A percentile compares a stretch with the other conserved stretches of the same genome.
These are phyloP conservation scores for Diachasma alloeum DNA, from an alignment of 1,140 invertebrate species.

Conservation along the genomic window DNA sequence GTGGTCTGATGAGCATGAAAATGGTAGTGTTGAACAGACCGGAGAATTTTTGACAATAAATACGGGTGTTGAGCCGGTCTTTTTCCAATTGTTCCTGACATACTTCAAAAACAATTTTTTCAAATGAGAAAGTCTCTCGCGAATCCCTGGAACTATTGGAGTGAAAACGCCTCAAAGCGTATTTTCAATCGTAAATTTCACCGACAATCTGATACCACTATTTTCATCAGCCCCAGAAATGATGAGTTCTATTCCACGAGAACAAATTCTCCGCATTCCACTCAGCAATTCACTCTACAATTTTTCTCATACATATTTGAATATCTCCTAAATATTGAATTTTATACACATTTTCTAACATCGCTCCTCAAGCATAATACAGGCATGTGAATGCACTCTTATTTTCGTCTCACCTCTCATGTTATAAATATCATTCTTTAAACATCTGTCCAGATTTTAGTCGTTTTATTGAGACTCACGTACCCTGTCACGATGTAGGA, in stretches of 20 bases:
- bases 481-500: conserved; percentile 48
- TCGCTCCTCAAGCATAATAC: conserved; percentile 5
- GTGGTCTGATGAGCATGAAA: no score
- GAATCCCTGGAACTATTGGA: no score
- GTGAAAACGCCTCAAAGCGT: no score
- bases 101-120: no score
- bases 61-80: no score
- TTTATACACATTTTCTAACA: conserved; percentile 12
- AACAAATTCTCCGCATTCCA: neutral
- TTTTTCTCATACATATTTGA: neutral
- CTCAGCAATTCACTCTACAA: neutral
- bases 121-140: no score
- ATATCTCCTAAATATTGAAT: neutral
- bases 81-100: no score
- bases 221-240: no score
- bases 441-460: neutral
- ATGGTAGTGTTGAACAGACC: no score
- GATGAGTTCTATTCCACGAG: neutral
- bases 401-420: neutral
- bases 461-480: conserved; percentile 3
- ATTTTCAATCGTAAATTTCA: no score
- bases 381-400: neutral
- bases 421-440: neutral
- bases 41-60: no score
- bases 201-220: no score